Conservation (phyloP, 2,797 vertebrate genomes). For the Neosilurus hyrtlii region DNA sequence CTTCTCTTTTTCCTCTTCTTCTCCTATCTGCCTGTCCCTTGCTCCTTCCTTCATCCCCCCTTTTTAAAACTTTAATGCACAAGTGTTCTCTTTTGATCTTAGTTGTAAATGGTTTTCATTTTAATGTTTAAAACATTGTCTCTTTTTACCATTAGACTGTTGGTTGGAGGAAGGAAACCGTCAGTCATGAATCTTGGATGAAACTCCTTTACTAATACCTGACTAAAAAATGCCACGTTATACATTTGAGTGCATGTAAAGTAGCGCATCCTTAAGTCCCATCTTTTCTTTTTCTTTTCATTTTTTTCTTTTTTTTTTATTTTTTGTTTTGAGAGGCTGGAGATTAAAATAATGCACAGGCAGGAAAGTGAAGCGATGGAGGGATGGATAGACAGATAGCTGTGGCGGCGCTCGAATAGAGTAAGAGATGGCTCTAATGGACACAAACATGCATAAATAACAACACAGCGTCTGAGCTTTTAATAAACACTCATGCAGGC, state of each 20-base stretch:
- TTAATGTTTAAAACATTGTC: constrained; percentile 99
- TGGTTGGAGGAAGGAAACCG: constrained; percentile 75
- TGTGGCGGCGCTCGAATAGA: constrained; percentile 53
- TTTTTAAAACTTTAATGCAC: constrained; percentile 91
- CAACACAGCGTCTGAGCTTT: constrained; percentile 76
- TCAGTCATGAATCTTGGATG: constrained; percentile 96
- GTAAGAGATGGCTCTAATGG: constrained; percentile 84
- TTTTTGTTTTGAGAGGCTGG: constrained; percentile 59
- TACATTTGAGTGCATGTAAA: constrained; percentile 89
- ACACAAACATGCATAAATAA: constrained; percentile 98
- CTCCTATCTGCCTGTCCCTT: neutral
- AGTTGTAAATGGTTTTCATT: constrained; percentile 98
- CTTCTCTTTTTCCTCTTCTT: constrained; percentile 66
- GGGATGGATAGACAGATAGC: constrained; percentile 58
- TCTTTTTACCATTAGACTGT: constrained; percentile 92
- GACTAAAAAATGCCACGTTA: constrained; percentile 85
- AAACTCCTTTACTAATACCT: constrained; percentile 87
- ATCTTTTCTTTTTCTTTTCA: constrained; percentile 19
- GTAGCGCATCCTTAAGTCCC: constrained; percentile 71
- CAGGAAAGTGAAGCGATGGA: constrained; percentile 60
- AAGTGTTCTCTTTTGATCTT: constrained; percentile 93
- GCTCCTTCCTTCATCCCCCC: constrained; percentile 76
- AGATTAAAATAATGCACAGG: constrained; percentile 92
- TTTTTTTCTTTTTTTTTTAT: neutral
- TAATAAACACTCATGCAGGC: constrained; percentile 74